Evolutionary conservation across 2,113 vertebrate species (phyloP), one percentile per base, ranked within the genome.

Genomic region (Acrocephalus kingi): DNA sequence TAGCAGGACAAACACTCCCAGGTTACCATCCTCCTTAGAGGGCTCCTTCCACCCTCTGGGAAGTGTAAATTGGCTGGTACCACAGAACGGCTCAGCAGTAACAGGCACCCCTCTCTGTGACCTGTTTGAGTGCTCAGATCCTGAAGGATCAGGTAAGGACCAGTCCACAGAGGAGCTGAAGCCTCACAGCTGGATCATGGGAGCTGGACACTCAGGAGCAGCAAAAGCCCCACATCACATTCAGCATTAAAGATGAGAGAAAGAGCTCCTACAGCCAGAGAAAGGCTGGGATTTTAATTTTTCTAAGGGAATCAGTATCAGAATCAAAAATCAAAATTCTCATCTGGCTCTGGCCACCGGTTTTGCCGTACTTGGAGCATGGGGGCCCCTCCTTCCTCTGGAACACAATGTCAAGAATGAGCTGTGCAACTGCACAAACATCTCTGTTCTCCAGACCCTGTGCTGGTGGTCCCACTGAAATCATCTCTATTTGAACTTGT

Each of bases 261-360:
- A 56, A 39, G 13, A 58, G n/a, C 37, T 62, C 46, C 41, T 83
- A 43, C 71, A 75, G 30, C 23, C 59, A 75, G 12, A 19, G 54
- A 41, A 2, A 69, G 35, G 35, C 28, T 59, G 25, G 9, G 24
- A 5, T 35, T 37, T 82, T 2, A 8, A 2, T 14, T 31, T 30
- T 24, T 55, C 10, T 15, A 76, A 83, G 23, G 17, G 55, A 73
- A 71, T 52, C 51, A 30, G 12, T 11, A 28, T 68, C 21, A 76
- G 20, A 56, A 68, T 22, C 19, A 93, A 91, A 94, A 81, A 48
- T 13, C 9, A 27, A 31, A 89, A 46, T 33, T 78, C 51, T 39
- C 48, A 52, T 58, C 73, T 58, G 24, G 18, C 41, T 69, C 27
- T 9, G 41, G 41, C 45, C 0, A 0, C 10, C 61, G 51, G 23